Evolutionary conservation across 2,888 invertebrate species (phyloP), one percentile per base, ranked within the genome.

Genomic region (Morinoia aosen): DNA sequence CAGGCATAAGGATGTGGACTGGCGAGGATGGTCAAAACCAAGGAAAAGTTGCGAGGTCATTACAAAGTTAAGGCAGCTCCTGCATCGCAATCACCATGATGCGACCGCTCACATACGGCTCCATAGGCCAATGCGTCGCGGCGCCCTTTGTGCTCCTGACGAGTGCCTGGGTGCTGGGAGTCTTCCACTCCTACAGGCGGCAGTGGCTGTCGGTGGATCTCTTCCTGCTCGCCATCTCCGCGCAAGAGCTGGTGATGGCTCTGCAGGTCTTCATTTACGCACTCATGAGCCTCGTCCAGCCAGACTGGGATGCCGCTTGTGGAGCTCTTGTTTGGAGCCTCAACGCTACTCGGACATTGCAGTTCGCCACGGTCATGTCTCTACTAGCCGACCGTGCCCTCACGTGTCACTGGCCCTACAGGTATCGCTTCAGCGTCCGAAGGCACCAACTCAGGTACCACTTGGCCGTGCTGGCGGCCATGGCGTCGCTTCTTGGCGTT

Each of bases 151-250:
- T 97, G 58, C 97, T 97, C 58, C 97, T 97, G 19, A 96, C 97
- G n/a, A 97, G 97, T 56, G 96, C 97, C 25, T 97, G 97, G 97
- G 97, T 96, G 33, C 97, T 98, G 57, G 97, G 97, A 90, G 97
- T 98, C 76, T 97, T 98, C 97, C 97, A 97, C 97, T 97, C 97
- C 96, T 97, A 97, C 97, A 97, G 97, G 57, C 97, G 97, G 95
- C 97, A 97, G 96, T 98, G 98, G 98, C 97, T 97, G 58, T 97
- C 98, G 4, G 97, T 97, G 97, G 98, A 98, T 97, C 97, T 98
- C 88, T 97, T 98, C 95, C 97, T 98, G 95, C 97, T 97, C 56
- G 97, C 97, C 33, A 95, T 96, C 91, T 96, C 96, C 95, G 96
- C 96, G 48, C 96, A 97, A 88, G 96, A 96, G 95, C 96, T 96